Percentiles rank a stretch among this genome's conserved stretches.
Evolutionary conservation across 2,888 invertebrate species (phyloP).

Genomic region (Timandra comae): DNA sequence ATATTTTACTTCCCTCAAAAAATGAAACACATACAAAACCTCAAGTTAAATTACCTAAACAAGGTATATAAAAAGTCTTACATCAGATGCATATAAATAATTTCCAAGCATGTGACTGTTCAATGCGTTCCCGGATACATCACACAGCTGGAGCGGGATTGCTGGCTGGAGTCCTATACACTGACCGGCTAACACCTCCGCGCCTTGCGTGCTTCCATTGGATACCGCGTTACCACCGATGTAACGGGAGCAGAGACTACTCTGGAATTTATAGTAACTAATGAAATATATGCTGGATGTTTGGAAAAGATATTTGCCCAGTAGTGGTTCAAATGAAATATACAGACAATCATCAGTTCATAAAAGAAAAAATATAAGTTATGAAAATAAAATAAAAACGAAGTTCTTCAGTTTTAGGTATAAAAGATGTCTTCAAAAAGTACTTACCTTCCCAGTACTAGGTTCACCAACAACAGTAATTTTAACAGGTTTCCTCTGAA

Average conservation of each 20-base stretch:
- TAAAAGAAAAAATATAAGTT: too few relatives aligned
- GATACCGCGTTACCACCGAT: conserved; percentile 40
- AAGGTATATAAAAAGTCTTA: conserved; percentile 50
- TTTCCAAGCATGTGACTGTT: conserved; percentile 87
- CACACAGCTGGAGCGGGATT: conserved; percentile 87
- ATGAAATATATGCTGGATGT: too few relatives aligned
- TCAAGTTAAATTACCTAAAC: too few relatives aligned
- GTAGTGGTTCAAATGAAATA: too few relatives aligned
- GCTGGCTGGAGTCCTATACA: conserved; percentile 55
- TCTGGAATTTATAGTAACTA: conserved; percentile 34
- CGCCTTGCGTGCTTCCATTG: conserved; percentile 56
- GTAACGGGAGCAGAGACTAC: conserved; percentile 60
- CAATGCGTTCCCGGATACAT: conserved; percentile 88
- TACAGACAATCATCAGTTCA: too few relatives aligned
- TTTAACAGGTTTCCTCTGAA: conserved; percentile 81
- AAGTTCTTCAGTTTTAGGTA: too few relatives aligned
- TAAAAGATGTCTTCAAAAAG: too few relatives aligned
- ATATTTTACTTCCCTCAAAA: too few relatives aligned
- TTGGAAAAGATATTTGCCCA: too few relatives aligned
- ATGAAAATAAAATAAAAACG: too few relatives aligned
- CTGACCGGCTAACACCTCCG: conserved; percentile 66
- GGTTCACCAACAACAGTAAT: conserved; percentile 88
- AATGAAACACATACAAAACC: too few relatives aligned
- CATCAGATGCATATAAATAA: conserved; percentile 83
- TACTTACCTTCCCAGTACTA: conserved; percentile 87